Percentiles rank a stretch among this genome's conserved stretches.
Evolutionary conservation across 2,113 vertebrate species (phyloP).

Genomic region (Strix uralensis): DNA sequence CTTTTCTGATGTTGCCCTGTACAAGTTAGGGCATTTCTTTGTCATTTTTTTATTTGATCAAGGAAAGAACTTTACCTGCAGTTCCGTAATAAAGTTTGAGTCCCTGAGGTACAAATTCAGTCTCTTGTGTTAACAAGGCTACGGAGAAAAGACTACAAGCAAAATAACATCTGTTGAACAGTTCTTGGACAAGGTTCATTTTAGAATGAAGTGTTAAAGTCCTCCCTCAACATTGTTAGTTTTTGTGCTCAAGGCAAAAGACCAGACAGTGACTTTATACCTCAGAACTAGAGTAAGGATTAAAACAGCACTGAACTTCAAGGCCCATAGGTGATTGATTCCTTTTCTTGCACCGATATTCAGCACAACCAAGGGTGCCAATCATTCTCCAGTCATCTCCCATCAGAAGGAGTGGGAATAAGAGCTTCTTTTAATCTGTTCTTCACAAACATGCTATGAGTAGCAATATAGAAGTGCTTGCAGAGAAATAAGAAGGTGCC

Average conservation of each 20-base stretch:
- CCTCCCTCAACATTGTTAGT: background rate
- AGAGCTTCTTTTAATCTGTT: background rate
- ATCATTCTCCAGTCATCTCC: background rate
- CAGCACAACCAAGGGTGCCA: background rate
- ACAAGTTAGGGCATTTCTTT: background rate
- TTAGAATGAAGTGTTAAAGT: background rate
- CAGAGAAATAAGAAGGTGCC: background rate
- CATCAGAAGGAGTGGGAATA: background rate
- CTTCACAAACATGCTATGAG: background rate
- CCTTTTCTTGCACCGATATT: background rate
- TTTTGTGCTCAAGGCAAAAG: conserved; percentile 7
- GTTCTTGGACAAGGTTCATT: background rate
- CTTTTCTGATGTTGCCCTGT: background rate
- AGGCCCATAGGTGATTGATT: background rate
- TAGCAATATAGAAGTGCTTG: background rate
- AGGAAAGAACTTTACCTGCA: conserved; percentile 15
- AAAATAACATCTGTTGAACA: conserved; percentile 43
- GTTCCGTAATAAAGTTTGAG: background rate
- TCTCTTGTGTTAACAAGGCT: conserved; percentile 34
- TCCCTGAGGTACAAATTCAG: conserved; percentile 33
- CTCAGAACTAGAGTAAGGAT: background rate
- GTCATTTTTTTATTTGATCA: background rate
- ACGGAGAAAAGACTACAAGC: conserved; percentile 32
- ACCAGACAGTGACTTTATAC: background rate
- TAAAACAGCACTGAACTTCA: background rate